Evolutionary conservation across 2,797 vertebrate species (phyloP), one percentile per base, ranked within the genome.

Genomic region (Macropus fuliginosus): DNA sequence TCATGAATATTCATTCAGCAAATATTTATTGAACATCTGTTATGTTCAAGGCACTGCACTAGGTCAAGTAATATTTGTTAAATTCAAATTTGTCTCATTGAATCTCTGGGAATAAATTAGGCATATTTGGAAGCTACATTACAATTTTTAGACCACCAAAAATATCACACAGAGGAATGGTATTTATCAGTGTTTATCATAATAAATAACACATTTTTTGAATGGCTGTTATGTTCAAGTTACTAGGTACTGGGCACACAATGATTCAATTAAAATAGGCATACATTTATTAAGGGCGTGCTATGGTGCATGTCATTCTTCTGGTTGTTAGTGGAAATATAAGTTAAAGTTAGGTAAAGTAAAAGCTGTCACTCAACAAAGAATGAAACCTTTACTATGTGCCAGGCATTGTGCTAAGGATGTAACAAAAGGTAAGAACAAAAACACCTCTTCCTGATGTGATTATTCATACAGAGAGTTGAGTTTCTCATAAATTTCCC

Each of bases 1-100:
- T 81, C 74, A 81, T 81, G 74, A 81, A 81, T 90, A 50, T 94
- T 94, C 92, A 95, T 29, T 92, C 18, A 46, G 40, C 74, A 54
- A 55, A 89, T 94, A 57, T 74, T 81, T 94, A 95, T 62, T 4
- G 21, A 14, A 5, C 94, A 56, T 66, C 92, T 96, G 56, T 74
- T 24, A n/a, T 13, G 2, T 74, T 24, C 1, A 46, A n/a, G 93
- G 74, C n/a, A 54, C 31, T 74, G 54, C 92, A 4, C 3, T 92
- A 52, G 74, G 52, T 95, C 74, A 96, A 94, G 21, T 81, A 24
- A 81, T 46, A 81, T 81, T 81, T 81, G 74, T 81, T 46, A 46
- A 81, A 81, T 46, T 81, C 74, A 81, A 81, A 81, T 46, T 81
- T 81, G 74, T 81, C 40, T 81, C 74, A 81, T 81, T 81, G 74